phyloP scores from a whole-genome alignment of 2,113 vertebrate genomes.

The Pao palembangensis region DNA sequence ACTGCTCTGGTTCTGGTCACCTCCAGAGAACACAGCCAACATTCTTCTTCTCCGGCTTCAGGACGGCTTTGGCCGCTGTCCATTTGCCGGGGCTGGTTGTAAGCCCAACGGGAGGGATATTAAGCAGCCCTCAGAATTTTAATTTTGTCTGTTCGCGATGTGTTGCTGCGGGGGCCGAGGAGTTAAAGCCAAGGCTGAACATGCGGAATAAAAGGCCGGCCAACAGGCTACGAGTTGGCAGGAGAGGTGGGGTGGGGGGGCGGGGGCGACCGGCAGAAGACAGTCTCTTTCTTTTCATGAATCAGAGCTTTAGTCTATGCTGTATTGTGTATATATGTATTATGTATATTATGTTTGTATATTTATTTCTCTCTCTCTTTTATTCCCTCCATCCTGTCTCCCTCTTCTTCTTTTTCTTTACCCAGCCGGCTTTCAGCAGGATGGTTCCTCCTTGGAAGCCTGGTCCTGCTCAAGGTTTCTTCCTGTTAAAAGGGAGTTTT shows the following conservation, averaged over 20 bases:
- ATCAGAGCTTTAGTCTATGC: conserved; percentile 44
- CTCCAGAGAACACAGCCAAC: conserved; percentile 21
- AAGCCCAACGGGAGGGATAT: conserved; percentile 32
- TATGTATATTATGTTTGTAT: too few relatives aligned
- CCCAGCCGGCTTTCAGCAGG: too few relatives aligned
- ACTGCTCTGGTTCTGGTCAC: conserved; percentile 17
- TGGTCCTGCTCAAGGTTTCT: too few relatives aligned
- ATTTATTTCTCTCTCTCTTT: too few relatives aligned
- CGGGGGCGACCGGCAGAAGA: conserved; percentile 43
- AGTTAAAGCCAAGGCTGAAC: conserved; percentile 49
- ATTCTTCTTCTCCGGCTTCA: conserved; percentile 25
- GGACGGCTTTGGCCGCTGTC: conserved; percentile 35
- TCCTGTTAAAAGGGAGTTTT: too few relatives aligned
- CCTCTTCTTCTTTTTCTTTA: too few relatives aligned
- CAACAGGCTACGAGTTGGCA: conserved; percentile 54
- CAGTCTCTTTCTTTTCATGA: conserved; percentile 62
- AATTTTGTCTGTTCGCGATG: conserved; percentile 64
- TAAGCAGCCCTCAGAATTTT: conserved; percentile 59
- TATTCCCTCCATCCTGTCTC: too few relatives aligned
- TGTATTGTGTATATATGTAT: too few relatives aligned
- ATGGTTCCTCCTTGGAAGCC: too few relatives aligned
- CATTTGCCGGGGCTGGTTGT: conserved; percentile 18
- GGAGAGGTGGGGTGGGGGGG: conserved; percentile 18
- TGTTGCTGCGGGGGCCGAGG: conserved; percentile 46
- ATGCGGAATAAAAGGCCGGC: conserved; percentile 55